Base-by-base conservation (phyloP, 2,888 invertebrate genomes). In the Oscheius myriophilus region DNA sequence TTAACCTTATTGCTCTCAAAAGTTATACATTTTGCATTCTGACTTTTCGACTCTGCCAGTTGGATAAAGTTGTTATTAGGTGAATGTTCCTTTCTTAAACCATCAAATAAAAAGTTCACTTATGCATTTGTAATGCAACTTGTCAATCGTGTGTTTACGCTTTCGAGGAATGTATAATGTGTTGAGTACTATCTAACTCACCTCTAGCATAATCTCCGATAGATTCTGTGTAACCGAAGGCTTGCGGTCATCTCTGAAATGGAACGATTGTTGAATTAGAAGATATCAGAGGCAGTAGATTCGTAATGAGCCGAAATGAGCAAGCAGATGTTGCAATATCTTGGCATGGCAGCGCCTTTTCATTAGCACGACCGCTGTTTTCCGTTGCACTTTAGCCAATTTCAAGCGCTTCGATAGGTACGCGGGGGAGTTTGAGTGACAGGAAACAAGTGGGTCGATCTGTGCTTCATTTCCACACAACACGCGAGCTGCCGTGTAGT, bases 201-300 rank as follows among this genome's bases (percentile, higher is more conserved):
- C 85, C 73, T 85, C 85, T 54, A 85, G 70, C 73, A 85, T 79
- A 73, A 85, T 81, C 73, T 85, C 85, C 3, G 82, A 82, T 52
- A 85, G 72, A 69, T 85, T 85, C 62, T 84, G 84, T 12, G 82
- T 83, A 46, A 85, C 82, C 18, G 84, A 84, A 26, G 85, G 84
- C 71, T 85, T 85, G n/a, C 85, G 72, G 64, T 85, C 84, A 67
- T 85, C 84, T 41, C 72, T 76, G 71, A 69, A 73, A 72, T 23
- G 39, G 61, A 18, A 61, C 55, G 18, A 46, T 61, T 33, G 33
- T 33, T 9, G 33, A 9, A 33, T 33, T 33, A 33, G 33, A 33
- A 33, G 33, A 33, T 33, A 33, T 33, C 9, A 33, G 33, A 33
- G 33, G 33, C 33, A 33, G 33, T 33, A 33, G 33, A 6, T 33